Evolutionary conservation across 2,888 invertebrate genomes (phyloP).

Genomic region (Xestia sexstrigata): DNA sequence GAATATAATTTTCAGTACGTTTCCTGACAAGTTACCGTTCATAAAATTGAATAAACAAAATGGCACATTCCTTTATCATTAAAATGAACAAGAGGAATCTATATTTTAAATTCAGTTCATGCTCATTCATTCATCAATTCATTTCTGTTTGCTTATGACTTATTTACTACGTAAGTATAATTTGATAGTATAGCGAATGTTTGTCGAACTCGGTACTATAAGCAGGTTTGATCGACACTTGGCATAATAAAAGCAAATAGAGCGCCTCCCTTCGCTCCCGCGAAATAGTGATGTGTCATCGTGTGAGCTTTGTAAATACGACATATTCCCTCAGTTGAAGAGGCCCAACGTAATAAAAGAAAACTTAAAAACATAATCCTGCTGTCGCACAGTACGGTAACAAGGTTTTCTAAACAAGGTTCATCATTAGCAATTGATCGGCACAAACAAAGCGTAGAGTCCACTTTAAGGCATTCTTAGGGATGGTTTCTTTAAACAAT

Average conservation of each 20-base stretch:
- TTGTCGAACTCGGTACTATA: constrained; percentile 37
- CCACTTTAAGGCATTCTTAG: not conserved
- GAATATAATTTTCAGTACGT: not conserved
- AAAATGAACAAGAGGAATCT: not conserved
- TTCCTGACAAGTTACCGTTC: not conserved
- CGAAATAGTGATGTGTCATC: constrained; percentile 22
- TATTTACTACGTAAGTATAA: constrained; percentile 19
- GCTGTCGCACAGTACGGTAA: not conserved
- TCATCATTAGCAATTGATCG: not conserved
- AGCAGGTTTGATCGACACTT: constrained; percentile 78
- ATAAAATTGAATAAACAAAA: not conserved
- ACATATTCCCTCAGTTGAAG: not conserved
- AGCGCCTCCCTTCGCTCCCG: constrained; percentile 51
- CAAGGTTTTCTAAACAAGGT: not conserved
- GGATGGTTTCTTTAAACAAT: not conserved
- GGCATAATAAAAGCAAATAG: constrained; percentile 76
- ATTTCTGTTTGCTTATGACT: constrained; percentile 1
- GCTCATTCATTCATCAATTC: too few relatives aligned
- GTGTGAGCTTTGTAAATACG: constrained; percentile 25
- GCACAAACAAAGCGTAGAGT: not conserved
- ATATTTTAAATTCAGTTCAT: not conserved
- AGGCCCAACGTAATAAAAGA: not conserved
- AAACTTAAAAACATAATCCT: not conserved
- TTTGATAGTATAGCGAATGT: constrained; percentile 24
- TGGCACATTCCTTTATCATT: not conserved